These are phyloP conservation scores for Penelope pileata DNA, from an alignment of 2,113 vertebrate species.

Conservation along the genomic window DNA sequence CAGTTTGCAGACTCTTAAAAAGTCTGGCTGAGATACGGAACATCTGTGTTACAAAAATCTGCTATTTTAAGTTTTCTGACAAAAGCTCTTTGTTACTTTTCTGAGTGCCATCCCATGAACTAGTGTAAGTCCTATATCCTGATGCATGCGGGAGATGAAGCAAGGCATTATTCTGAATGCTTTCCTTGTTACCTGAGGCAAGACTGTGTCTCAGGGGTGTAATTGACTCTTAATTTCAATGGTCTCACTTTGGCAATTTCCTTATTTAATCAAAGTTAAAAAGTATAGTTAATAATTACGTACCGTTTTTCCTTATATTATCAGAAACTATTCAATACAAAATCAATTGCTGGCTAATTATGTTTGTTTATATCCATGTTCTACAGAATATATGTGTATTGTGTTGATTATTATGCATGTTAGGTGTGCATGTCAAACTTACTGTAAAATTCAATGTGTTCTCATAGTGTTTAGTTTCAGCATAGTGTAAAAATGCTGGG, in stretches of 20 bases:
- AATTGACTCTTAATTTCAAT: constrained; percentile 24
- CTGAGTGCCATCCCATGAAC: neutral
- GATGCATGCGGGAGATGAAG: neutral
- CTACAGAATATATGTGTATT: neutral
- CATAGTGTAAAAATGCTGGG: neutral
- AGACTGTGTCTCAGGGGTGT: neutral
- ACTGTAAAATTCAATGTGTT: neutral
- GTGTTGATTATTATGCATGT: neutral
- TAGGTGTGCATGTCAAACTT: neutral
- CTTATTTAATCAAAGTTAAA: neutral
- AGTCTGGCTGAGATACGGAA: neutral
- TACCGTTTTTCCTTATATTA: neutral
- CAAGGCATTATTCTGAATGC: neutral
- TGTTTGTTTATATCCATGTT: neutral
- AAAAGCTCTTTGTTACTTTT: neutral
- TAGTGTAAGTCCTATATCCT: neutral
- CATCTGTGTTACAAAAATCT: neutral
- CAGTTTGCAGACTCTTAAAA: neutral
- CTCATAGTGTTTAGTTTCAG: neutral
- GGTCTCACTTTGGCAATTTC: neutral
- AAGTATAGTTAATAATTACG: neutral
- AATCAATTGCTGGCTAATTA: neutral
- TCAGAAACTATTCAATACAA: neutral
- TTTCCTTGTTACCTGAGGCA: neutral
- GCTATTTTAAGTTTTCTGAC: neutral